These are phyloP conservation scores for Pseudomyrmex dendroicus DNA, from an alignment of 1,140 invertebrate genomes.

Conservation along the genomic window DNA sequence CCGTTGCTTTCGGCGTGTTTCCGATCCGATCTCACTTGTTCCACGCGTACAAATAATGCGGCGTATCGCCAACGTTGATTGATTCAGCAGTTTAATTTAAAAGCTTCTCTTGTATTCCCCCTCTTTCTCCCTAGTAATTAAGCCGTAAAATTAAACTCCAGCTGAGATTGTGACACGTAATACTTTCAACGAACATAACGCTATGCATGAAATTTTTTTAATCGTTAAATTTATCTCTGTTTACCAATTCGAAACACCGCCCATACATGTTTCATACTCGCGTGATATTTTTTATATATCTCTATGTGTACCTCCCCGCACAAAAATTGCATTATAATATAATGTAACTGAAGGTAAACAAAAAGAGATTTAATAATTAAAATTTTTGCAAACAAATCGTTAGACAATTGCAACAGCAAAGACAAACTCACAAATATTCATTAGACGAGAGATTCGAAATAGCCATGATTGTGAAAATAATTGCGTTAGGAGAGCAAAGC, in stretches of 20 bases:
- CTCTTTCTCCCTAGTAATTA: constrained; percentile 31
- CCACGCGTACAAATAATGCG: constrained; percentile 38
- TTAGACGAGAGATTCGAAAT: neutral
- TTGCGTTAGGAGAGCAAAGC: constrained; percentile 10
- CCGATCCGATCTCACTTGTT: constrained; percentile 50
- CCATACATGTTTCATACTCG: too few species aligned
- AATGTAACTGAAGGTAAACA: neutral
- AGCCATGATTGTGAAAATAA: constrained; percentile 15
- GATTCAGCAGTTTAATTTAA: constrained; percentile 56
- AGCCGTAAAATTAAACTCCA: constrained; percentile 59
- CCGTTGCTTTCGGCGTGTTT: constrained; percentile 48
- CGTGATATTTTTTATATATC: neutral
- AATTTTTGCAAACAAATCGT: neutral
- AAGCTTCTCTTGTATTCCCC: constrained; percentile 12
- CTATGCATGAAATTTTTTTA: constrained; percentile 45
- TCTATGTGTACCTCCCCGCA: neutral
- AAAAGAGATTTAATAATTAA: neutral
- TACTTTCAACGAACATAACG: constrained; percentile 11
- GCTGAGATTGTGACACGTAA: constrained; percentile 28
- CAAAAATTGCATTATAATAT: neutral
- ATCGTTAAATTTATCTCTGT: constrained; percentile 8
- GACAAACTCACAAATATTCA: neutral
- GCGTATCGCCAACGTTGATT: constrained; percentile 50
- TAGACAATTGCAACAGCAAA: neutral
- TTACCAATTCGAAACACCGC: neutral